Evolutionary conservation across 2,888 invertebrate genomes (phyloP).

Genomic region (Lasioglossum calceatum): DNA sequence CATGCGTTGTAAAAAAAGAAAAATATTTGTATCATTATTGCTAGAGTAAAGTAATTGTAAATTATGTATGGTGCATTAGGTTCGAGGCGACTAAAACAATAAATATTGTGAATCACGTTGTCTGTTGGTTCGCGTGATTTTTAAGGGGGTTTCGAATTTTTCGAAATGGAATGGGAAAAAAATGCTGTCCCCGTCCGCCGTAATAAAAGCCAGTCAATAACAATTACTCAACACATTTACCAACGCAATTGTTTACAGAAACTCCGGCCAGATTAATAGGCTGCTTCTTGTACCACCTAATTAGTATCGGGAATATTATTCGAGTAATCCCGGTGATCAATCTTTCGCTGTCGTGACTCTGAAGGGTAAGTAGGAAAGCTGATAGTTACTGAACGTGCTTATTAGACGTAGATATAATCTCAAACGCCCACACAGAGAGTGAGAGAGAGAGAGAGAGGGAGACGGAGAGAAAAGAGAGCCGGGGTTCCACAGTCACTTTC

Average conservation of each 20-base stretch:
- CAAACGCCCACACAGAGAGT: background rate
- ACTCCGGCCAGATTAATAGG: constrained; percentile 35
- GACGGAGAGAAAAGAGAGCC: background rate
- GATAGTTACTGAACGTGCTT: constrained; percentile 33
- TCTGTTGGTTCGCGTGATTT: background rate
- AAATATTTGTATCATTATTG: background rate
- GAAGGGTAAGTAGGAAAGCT: constrained; percentile 50
- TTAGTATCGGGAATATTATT: constrained; percentile 60
- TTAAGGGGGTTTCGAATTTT: background rate
- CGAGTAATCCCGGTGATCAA: constrained; percentile 65
- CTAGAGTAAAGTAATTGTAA: background rate
- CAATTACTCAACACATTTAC: background rate
- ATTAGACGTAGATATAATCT: constrained; percentile 31
- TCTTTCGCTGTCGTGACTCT: constrained; percentile 52
- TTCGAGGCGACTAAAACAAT: background rate
- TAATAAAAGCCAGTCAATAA: constrained; percentile 10
- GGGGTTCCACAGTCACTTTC: background rate
- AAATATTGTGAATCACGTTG: background rate
- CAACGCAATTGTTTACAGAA: constrained; percentile 6
- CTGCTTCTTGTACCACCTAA: constrained; percentile 49
- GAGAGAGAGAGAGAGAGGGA: background rate
- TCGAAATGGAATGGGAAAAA: background rate
- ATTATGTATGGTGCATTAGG: background rate
- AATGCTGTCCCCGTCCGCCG: background rate
- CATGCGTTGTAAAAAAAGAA: background rate